Percentiles rank a stretch among this genome's conserved stretches.
phyloP scores from a whole-genome alignment of 1,140 invertebrate genomes.

The Panagrolaimus sp. region DNA sequence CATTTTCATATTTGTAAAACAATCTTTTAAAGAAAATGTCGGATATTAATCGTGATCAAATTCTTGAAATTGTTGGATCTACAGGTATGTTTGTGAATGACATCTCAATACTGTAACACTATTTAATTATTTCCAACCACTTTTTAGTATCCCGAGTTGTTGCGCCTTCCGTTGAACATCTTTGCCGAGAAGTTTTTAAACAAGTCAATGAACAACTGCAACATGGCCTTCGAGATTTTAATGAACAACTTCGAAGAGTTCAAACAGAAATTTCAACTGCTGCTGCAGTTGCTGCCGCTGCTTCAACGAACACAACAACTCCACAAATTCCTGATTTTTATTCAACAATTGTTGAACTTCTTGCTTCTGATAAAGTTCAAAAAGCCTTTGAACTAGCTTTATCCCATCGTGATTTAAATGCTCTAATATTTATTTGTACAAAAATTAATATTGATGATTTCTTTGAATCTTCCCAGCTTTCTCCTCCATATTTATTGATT shows the following conservation, averaged over 20 bases:
- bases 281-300: background rate
- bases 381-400: background rate
- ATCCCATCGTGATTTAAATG: background rate
- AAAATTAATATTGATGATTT: background rate
- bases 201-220: background rate
- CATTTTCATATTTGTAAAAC: background rate
- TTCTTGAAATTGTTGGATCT: too few species aligned
- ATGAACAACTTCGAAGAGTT: background rate
- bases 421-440: background rate
- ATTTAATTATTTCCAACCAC: too few species aligned
- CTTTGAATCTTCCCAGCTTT: background rate
- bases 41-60: too few species aligned
- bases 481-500: background rate
- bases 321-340: background rate
- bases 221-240: background rate
- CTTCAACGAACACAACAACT: background rate
- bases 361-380: background rate
- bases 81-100: too few species aligned
- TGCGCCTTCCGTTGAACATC: background rate
- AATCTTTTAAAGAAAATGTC: too few species aligned
- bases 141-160: background rate
- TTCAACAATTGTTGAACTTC: background rate
- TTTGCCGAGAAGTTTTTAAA: background rate
- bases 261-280: background rate
- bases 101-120: too few species aligned